A percentile compares a stretch with the other conserved stretches of the same genome.
These are phyloP conservation scores for Ophiodon elongatus DNA, from an alignment of 2,113 vertebrate species.

Conservation along the genomic window DNA sequence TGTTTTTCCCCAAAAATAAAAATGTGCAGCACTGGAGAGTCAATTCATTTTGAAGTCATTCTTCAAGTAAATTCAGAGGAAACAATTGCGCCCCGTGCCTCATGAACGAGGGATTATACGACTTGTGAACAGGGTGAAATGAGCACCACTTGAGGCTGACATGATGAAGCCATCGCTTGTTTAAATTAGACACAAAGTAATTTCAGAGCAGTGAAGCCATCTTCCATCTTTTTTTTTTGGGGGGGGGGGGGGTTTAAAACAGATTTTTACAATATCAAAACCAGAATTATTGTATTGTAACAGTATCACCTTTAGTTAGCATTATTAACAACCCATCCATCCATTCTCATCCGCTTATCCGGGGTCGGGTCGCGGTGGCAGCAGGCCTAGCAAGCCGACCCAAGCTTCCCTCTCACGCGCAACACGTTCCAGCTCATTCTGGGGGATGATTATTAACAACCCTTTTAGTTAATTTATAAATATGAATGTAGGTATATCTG, in stretches of 20 bases:
- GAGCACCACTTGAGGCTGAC: slow-evolving; percentile 12
- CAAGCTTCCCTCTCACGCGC: no score
- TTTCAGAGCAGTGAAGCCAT: background rate
- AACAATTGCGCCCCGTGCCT: background rate
- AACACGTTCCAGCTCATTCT: no score
- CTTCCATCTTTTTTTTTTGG: background rate
- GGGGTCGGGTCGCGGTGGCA: no score
- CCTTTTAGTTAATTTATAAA: background rate
- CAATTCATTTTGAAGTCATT: background rate
- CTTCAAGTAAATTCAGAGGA: slow-evolving; percentile 10
- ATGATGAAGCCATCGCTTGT: background rate
- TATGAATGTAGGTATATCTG: background rate
- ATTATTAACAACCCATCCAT: no score
- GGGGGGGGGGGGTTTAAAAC: no score
- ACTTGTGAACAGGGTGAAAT: background rate
- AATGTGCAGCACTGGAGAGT: background rate
- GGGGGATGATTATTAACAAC: no score
- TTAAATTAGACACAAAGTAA: background rate
- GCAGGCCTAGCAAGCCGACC: no score
- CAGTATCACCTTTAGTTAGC: no score
- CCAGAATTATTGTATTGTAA: background rate
- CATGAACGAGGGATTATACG: slow-evolving; percentile 7
- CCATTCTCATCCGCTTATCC: no score
- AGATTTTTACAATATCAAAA: background rate
- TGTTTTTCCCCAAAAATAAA: background rate